These are phyloP conservation scores for Marmota monax DNA, from an alignment of 2,113 vertebrate species.

Conservation along the genomic window DNA sequence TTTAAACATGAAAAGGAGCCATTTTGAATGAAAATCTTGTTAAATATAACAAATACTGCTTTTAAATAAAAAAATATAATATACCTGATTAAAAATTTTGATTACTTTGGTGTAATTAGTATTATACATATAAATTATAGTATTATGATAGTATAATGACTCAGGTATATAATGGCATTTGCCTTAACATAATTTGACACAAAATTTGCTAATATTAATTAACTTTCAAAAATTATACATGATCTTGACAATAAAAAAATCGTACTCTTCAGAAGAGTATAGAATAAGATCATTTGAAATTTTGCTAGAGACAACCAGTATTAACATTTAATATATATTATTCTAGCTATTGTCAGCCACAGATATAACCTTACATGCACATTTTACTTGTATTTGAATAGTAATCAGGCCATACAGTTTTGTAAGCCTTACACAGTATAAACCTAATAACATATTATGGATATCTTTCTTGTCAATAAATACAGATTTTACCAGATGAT, in stretches of 20 bases:
- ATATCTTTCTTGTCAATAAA: background rate
- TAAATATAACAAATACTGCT: constrained; percentile 14
- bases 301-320: background rate
- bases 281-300: background rate
- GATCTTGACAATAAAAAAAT: constrained; percentile 29
- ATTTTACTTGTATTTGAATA: background rate
- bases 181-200: background rate
- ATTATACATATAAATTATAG: background rate
- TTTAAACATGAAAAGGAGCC: constrained; percentile 36
- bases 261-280: background rate
- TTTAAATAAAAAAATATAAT: background rate
- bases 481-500: background rate
- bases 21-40: constrained; percentile 53
- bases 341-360: background rate
- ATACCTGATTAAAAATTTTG: background rate
- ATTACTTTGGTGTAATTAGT: background rate
- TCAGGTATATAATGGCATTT: constrained; percentile 3
- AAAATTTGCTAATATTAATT: constrained; percentile 43
- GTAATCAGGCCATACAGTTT: background rate
- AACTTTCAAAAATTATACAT: background rate
- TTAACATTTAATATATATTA: constrained; percentile 1
- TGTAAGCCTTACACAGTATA: background rate
- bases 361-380: background rate
- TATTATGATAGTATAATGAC: background rate
- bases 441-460: background rate